Percentiles rank a stretch among this genome's conserved stretches.
Evolutionary conservation across 2,113 vertebrate species (phyloP).

Genomic region (Psittacula cyanocephala): DNA sequence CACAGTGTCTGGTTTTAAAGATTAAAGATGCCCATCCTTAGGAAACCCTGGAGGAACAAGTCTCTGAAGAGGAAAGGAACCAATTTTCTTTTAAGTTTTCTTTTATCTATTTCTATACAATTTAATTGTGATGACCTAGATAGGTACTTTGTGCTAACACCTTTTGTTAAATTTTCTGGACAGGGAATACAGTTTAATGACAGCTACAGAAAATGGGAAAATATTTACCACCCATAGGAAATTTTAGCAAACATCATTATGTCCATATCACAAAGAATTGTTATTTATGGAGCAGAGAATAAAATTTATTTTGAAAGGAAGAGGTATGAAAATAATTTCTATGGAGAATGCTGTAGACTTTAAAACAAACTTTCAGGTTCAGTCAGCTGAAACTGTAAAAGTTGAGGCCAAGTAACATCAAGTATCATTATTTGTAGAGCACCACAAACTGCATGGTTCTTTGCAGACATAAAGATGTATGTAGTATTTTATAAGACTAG

Average conservation of each 20-base stretch:
- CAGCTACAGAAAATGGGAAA: background rate
- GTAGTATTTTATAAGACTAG: background rate
- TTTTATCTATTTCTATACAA: conserved; percentile 65
- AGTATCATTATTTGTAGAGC: background rate
- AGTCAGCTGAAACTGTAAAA: background rate
- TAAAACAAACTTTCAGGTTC: background rate
- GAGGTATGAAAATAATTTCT: background rate
- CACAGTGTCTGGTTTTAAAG: conserved; percentile 17
- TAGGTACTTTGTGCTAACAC: conserved; percentile 3
- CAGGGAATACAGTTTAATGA: conserved; percentile 31
- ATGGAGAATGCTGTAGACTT: background rate
- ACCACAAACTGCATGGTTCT: background rate
- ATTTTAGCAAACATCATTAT: background rate
- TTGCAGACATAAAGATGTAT: background rate
- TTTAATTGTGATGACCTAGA: conserved; percentile 69
- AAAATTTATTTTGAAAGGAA: background rate
- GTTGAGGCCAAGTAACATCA: background rate
- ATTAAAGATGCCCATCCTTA: conserved; percentile 51
- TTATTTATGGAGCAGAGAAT: background rate
- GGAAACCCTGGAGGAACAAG: conserved; percentile 47
- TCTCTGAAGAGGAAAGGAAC: conserved; percentile 48
- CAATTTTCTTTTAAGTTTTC: conserved; percentile 60
- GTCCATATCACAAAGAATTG: background rate
- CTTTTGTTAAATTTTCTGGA: conserved; percentile 48
- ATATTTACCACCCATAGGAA: background rate